Percentiles rank a stretch among this genome's conserved stretches.
Conservation (phyloP, 1,140 invertebrate species). For the Zelostemma sp. region DNA sequence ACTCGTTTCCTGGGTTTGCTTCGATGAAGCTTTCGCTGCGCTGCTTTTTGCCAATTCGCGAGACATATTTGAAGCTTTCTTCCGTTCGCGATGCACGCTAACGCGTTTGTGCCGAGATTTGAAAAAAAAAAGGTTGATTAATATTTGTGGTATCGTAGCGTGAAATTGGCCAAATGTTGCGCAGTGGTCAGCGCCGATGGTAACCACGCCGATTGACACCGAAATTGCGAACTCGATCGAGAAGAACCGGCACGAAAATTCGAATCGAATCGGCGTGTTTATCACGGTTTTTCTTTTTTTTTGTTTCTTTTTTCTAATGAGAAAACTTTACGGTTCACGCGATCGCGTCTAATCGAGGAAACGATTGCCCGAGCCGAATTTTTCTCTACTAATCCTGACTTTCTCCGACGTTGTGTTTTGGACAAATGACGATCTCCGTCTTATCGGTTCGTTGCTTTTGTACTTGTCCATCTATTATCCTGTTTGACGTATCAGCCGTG, state of each 20-base stretch:
- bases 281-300: conserved; percentile 12
- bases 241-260: background rate
- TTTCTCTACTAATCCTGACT: conserved; percentile 43
- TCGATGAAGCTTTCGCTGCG: conserved; percentile 67
- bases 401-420: conserved; percentile 29
- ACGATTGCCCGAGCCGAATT: conserved; percentile 43
- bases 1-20: conserved; percentile 62
- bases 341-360: conserved; percentile 32
- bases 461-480: conserved; percentile 66
- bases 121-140: conserved; percentile 33
- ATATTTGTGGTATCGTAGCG: conserved; percentile 44
- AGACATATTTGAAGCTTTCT: conserved; percentile 46
- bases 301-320: no score
- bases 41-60: conserved; percentile 67
- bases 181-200: conserved; percentile 60
- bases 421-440: conserved; percentile 38
- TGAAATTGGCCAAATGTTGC: conserved; percentile 67
- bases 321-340: conserved; percentile 36
- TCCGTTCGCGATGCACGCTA: conserved; percentile 43
- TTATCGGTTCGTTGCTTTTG: conserved; percentile 67
- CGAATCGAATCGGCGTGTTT: conserved; percentile 15
- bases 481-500: conserved; percentile 64
- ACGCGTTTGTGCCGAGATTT: conserved; percentile 23
- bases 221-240: conserved; percentile 27
- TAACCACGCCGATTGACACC: conserved; percentile 46